Evolutionary conservation across 2,797 vertebrate genomes (phyloP).

Genomic region (Zalophus californianus): DNA sequence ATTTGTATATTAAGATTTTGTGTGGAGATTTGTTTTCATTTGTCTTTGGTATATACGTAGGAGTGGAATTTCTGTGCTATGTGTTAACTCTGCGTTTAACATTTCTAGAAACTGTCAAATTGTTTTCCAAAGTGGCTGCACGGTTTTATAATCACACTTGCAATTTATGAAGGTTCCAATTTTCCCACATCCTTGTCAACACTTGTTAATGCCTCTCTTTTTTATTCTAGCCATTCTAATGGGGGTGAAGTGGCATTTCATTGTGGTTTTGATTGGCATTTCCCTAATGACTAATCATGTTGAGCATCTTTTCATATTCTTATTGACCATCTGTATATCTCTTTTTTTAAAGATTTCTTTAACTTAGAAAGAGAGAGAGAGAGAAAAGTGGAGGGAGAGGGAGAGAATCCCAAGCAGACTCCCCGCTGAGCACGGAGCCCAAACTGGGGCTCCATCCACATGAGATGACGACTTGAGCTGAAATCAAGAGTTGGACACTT

Average conservation of each 20-base stretch:
- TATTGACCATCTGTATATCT: not conserved
- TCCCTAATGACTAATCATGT: not conserved
- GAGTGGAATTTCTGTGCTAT: not conserved
- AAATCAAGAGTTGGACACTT: not conserved
- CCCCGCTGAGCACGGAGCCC: not conserved
- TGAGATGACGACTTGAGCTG: not conserved
- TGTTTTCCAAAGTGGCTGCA: not conserved
- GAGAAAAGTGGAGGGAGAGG: not conserved
- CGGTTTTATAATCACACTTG: not conserved
- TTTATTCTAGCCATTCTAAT: not conserved
- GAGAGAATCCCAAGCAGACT: not conserved
- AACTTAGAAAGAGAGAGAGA: not conserved
- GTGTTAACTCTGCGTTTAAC: not conserved
- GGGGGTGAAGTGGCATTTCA: not conserved
- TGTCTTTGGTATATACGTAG: not conserved
- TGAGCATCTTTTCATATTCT: not conserved
- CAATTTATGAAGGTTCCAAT: not conserved
- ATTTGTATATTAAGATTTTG: not conserved
- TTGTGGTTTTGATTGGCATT: not conserved
- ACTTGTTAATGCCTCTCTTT: not conserved
- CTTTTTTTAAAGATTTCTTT: not conserved
- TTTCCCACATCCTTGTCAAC: not conserved
- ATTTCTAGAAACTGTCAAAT: not conserved
- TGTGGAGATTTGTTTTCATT: not conserved
- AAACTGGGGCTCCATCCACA: not conserved